A percentile compares a stretch with the other conserved stretches of the same genome.
Conservation (phyloP, 2,797 vertebrate species). For the Streptopelia turtur region DNA sequence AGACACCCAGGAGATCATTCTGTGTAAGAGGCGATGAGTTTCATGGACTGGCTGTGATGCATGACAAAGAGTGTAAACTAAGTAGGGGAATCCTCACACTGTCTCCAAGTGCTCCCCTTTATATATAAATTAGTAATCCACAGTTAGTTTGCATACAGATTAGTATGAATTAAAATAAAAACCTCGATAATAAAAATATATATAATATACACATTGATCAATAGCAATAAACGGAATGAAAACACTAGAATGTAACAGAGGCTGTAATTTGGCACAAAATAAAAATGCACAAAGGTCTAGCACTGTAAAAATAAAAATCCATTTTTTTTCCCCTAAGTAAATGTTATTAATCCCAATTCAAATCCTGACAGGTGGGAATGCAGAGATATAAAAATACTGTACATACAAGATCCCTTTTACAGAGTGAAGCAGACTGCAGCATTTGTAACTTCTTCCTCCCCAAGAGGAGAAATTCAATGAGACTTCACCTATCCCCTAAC, state of each 20-base stretch:
- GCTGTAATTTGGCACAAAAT: constrained; percentile 68
- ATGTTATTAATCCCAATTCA: constrained; percentile 39
- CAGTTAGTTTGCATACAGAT: constrained; percentile 48
- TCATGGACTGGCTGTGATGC: not conserved
- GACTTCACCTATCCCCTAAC: not conserved
- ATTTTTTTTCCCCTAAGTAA: not conserved
- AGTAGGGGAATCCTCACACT: constrained; percentile 36
- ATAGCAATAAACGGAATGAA: constrained; percentile 51
- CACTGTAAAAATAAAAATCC: constrained; percentile 52
- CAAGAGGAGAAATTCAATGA: not conserved
- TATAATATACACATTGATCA: constrained; percentile 43
- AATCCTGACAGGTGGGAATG: constrained; percentile 34
- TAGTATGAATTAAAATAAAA: constrained; percentile 62
- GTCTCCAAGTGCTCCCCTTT: constrained; percentile 58
- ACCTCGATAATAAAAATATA: constrained; percentile 60
- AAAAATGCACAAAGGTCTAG: constrained; percentile 16
- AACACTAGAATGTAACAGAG: constrained; percentile 53
- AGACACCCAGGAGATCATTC: not conserved
- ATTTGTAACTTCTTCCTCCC: constrained; percentile 26
- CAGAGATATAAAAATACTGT: constrained; percentile 70
- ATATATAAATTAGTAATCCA: constrained; percentile 53
- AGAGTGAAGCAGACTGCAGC: constrained; percentile 51
- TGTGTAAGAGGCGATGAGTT: not conserved
- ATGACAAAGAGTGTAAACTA: constrained; percentile 7
- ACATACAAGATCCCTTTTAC: constrained; percentile 58